phyloP scores from a whole-genome alignment of 2,113 vertebrate species.

The Bubalus kerabau region DNA sequence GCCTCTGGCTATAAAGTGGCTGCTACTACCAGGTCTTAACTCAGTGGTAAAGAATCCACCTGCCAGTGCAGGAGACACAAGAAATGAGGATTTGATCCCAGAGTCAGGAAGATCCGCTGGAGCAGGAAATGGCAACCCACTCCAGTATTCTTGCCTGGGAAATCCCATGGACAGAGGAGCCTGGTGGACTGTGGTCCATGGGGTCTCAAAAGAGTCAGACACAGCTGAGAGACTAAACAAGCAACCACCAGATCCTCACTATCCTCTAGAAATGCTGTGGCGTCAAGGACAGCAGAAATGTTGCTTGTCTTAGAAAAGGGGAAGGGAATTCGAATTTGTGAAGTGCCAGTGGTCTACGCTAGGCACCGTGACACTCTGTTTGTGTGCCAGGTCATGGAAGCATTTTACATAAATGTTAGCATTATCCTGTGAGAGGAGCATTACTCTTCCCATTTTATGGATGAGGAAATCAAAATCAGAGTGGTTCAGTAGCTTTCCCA shows the following conservation, averaged over 20 bases:
- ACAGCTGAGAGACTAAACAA: not conserved
- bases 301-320: not conserved
- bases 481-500: not conserved
- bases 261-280: not conserved
- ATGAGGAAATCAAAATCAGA: not conserved
- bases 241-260: not conserved
- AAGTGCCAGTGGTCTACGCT: not conserved
- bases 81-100: not conserved
- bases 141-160: not conserved
- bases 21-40: not conserved
- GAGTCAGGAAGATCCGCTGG: not conserved
- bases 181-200: not conserved
- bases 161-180: not conserved
- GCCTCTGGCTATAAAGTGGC: not conserved
- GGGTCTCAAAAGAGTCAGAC: not conserved
- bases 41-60: not conserved
- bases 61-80: not conserved
- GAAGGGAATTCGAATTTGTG: not conserved
- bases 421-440: not conserved
- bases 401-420: not conserved
- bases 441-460: not conserved
- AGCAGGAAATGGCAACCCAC: not conserved
- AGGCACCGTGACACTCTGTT: accelerated
- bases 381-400: not conserved
- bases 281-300: not conserved